Evolutionary conservation across 2,797 vertebrate species (phyloP).

Genomic region (Onychomys torridus): DNA sequence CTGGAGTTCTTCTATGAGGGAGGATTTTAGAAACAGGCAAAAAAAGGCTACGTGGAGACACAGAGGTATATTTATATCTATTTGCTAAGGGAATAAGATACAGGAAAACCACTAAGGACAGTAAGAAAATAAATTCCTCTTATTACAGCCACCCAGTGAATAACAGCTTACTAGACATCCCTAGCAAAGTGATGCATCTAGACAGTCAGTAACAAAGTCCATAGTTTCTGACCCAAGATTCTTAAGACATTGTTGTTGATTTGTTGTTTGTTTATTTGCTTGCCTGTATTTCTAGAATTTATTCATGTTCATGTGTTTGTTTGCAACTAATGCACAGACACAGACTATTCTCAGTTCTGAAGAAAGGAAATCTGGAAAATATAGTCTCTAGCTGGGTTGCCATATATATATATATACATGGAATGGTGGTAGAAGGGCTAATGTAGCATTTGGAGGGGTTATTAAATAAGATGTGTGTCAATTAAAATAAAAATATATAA

Average conservation of each 20-base stretch:
- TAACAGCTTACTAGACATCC: not conserved
- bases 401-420: not conserved
- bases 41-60: not conserved
- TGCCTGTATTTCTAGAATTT: not conserved
- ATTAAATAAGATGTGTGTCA: not conserved
- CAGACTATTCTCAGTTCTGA: not conserved
- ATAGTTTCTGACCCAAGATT: not conserved
- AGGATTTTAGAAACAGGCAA: not conserved
- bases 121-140: not conserved
- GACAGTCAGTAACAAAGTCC: not conserved
- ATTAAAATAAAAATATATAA: not conserved
- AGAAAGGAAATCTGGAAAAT: not conserved
- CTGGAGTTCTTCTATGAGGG: not conserved
- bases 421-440: not conserved
- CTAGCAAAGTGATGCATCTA: not conserved
- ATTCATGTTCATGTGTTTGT: not conserved
- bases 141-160: not conserved
- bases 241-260: not conserved
- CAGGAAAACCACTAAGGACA: not conserved
- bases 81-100: not conserved
- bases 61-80: not conserved
- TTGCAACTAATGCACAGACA: not conserved
- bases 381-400: not conserved
- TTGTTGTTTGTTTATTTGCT: not conserved
- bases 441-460: no score